Percentiles rank a stretch among this genome's conserved stretches.
These are phyloP conservation scores for Oopsacas minuta DNA, from an alignment of 37 sponge, comb jelly and placozoan genomes.

Conservation along the genomic window DNA sequence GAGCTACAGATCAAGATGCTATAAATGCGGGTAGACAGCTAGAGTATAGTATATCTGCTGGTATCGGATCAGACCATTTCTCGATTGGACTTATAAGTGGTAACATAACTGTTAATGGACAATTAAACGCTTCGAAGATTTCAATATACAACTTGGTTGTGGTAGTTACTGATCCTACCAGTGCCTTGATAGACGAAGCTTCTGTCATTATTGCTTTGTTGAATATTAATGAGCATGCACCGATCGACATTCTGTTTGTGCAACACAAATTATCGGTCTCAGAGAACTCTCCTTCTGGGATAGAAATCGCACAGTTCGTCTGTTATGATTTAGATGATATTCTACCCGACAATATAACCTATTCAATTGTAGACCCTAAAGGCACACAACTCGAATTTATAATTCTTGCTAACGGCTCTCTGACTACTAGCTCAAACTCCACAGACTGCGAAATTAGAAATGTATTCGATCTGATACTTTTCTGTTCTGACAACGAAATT, in stretches of 20 bases:
- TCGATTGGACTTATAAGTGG: background rate
- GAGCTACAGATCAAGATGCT: background rate
- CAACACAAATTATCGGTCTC: background rate
- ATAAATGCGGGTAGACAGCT: background rate
- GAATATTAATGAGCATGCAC: background rate
- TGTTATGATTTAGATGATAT: background rate
- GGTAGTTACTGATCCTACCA: background rate
- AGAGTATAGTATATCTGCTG: background rate
- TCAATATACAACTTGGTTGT: background rate
- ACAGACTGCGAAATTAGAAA: background rate
- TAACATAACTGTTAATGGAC: background rate
- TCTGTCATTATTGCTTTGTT: background rate
- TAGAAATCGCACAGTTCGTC: background rate
- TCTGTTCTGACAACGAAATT: conserved; percentile 3
- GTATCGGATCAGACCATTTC: background rate
- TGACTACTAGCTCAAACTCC: background rate
- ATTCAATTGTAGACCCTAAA: background rate
- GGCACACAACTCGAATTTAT: background rate
- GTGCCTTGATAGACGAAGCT: background rate
- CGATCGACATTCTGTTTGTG: background rate
- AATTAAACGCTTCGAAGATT: background rate
- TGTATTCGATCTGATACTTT: background rate
- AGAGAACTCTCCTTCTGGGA: background rate
- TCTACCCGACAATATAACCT: background rate
- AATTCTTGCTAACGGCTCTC: background rate